Evolutionary conservation across 2,797 vertebrate species (phyloP).

Genomic region (Arnoldichthys spilopterus): DNA sequence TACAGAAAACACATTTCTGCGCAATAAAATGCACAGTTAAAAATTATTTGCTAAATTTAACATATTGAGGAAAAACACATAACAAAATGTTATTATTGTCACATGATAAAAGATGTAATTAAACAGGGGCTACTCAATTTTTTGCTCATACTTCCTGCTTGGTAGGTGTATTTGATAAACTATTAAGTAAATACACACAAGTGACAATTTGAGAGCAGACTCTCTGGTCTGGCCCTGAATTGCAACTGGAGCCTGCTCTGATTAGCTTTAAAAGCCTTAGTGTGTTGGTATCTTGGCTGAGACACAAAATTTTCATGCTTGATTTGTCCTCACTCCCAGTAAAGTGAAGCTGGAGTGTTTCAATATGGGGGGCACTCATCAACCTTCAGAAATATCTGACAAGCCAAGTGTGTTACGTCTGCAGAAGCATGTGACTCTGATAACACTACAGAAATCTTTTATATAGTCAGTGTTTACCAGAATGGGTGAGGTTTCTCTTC

Average conservation of each 20-base stretch:
- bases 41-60: no score
- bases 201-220: neutral
- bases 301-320: conserved; percentile 20
- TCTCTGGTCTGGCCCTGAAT: conserved; percentile 1
- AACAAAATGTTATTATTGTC: no score
- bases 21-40: no score
- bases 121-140: no score
- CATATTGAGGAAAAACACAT: no score
- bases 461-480: neutral
- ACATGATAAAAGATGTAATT: no score
- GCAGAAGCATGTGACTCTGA: neutral
- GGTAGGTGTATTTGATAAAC: neutral
- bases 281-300: conserved; percentile 35
- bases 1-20: no score
- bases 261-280: conserved; percentile 28
- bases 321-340: conserved; percentile 31
- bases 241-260: conserved; percentile 28
- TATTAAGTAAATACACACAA: neutral
- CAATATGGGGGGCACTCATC: conserved; percentile 13
- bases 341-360: conserved; percentile 18
- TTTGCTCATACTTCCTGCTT: no score
- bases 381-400: neutral
- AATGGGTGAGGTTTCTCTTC: neutral
- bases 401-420: neutral
- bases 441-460: neutral